A percentile compares a stretch with the other conserved stretches of the same genome.
phyloP scores from a whole-genome alignment of 2,797 vertebrate genomes.

The Gallinago nigripennis region DNA sequence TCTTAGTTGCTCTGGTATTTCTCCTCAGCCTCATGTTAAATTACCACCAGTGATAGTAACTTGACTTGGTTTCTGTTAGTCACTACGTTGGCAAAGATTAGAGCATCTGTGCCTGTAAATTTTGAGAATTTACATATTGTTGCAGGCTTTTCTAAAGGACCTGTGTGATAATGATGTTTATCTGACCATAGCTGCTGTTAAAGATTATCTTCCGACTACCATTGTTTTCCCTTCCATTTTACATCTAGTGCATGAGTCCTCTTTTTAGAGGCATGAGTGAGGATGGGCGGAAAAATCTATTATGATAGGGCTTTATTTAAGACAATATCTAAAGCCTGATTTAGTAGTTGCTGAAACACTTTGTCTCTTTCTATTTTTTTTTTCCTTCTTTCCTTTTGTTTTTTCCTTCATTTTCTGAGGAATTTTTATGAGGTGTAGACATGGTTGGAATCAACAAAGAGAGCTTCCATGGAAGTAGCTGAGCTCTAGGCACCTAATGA shows the following conservation, averaged over 20 bases:
- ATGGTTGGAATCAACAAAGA: neutral
- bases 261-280: neutral
- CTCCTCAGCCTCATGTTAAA: neutral
- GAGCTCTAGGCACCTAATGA: neutral
- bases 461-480: neutral
- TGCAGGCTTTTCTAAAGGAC: neutral
- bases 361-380: neutral
- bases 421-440: neutral
- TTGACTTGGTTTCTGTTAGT: neutral
- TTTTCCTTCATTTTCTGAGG: rapidly evolving
- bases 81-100: neutral
- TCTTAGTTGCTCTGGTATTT: neutral
- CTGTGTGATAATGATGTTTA: neutral
- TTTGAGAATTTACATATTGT: neutral
- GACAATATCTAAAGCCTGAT: neutral
- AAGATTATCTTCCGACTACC: neutral
- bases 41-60: neutral
- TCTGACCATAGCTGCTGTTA: neutral
- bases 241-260: neutral
- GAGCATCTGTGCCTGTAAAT: neutral
- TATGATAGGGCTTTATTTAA: neutral
- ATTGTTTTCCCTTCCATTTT: neutral
- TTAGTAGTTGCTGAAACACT: neutral
- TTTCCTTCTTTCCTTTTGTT: too few relatives aligned
- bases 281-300: neutral